Evolutionary conservation across 1,140 invertebrate species (phyloP).

Genomic region (Dufourea novaeangliae): DNA sequence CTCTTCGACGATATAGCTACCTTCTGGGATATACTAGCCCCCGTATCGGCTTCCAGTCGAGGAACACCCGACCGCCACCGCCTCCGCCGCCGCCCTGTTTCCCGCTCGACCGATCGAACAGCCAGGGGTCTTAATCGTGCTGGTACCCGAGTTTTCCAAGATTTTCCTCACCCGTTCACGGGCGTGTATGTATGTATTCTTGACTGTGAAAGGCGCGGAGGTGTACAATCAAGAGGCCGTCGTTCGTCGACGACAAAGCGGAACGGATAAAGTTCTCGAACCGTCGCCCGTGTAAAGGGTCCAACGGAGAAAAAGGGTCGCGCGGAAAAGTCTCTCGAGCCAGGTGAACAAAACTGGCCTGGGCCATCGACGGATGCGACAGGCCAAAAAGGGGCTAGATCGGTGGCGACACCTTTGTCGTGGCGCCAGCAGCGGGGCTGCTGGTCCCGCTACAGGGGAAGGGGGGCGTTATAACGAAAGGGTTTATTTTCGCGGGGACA

Average conservation of each 20-base stretch:
- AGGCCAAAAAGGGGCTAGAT: constrained; percentile 25
- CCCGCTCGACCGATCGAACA: constrained; percentile 10
- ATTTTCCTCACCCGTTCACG: background rate
- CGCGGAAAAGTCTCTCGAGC: background rate
- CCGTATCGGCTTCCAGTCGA: constrained; percentile 47
- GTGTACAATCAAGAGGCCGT: too few species aligned
- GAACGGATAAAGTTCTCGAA: background rate
- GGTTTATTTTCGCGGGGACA: constrained; percentile 60
- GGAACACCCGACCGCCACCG: constrained; percentile 11
- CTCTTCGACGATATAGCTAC: constrained; percentile 56
- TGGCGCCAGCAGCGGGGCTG: background rate
- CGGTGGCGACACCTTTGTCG: constrained; percentile 60
- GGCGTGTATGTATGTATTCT: too few species aligned
- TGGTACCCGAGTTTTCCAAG: background rate
- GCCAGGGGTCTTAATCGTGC: background rate
- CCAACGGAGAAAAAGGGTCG: background rate
- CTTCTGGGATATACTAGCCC: constrained; percentile 53
- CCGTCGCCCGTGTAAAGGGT: too few species aligned
- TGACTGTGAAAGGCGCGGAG: too few species aligned
- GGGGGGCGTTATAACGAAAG: constrained; percentile 32
- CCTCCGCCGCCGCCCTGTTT: background rate
- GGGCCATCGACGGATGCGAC: constrained; percentile 19
- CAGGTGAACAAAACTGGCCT: constrained; percentile 11
- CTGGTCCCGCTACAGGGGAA: background rate
- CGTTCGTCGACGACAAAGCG: background rate